Evolutionary conservation across 2,113 vertebrate species (phyloP), one percentile per base, ranked within the genome.

Genomic region (Odocoileus virginianus): DNA sequence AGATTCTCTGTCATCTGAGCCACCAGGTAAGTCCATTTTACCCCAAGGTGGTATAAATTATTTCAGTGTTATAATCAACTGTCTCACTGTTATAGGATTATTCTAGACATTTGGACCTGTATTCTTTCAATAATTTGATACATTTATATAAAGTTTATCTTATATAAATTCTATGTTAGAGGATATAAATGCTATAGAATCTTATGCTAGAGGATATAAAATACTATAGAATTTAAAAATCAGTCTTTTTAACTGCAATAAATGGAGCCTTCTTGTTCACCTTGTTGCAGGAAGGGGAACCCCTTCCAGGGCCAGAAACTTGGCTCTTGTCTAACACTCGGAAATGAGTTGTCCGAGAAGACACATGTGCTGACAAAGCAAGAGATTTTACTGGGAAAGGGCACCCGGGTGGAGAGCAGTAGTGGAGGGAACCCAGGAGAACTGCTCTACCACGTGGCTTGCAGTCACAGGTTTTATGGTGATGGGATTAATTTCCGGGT

Each of bases 121-220:
- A 79, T 61, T 95, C 11, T 82, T 88, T 43, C 50, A 88, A 23
- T 57, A 81, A 96, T 60, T 91, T 27, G 78, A 30, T 36, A 74
- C 6, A 61, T 52, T 74, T 87, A 7, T 91, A 40, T 87, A 67
- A 92, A 71, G 13, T 28, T 16, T 61, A 33, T 97, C 6, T 27
- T 43, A 76, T 76, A 76, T 43, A 43, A 43, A 43, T 43, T 74
- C 6, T 74, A 43, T 28, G 23, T 45, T 86, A 67, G 30, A 84
- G 17, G 21, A 52, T 50, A 74, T 45, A 81, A 81, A 54, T 57
- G 19, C 4, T 36, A 19, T 58, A 58, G 57, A 58, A 58, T 58
- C 57, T 58, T 58, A 58, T 23, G 30, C 30, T 88, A 74, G 28
- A 83, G 10, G n/a, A 43, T 43, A 60, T 36, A 25, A 76, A 76